Base-by-base conservation (phyloP, 2,797 vertebrate species). In the Alfaro cultratus region DNA sequence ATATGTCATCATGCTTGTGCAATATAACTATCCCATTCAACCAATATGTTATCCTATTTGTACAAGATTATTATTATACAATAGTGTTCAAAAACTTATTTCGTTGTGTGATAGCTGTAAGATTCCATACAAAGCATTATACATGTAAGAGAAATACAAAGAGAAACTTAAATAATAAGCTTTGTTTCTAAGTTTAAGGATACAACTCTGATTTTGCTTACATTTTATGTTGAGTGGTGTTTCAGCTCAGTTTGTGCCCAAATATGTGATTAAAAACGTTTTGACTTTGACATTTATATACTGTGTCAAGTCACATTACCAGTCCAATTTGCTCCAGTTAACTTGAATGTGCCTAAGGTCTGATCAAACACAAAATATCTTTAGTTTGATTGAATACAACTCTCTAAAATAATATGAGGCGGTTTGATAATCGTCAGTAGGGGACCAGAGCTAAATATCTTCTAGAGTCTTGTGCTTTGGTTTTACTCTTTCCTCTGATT, bases 391-490 rank as follows among this genome's bases (percentile, higher is more conserved):
- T 70, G 11, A 83, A 72, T 81, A 67, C 71, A 85, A 74, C 73
- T 36, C 51, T 85, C 86, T 82, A 83, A 91, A 53, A 80, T 57
- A 80, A 89, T 86, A 86, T 60, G 49, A 62, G 55, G 75, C 80
- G 55, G 77, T 83, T 84, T 78, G 78, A 85, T 83, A 84, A 83
- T 86, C 67, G 74, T 82, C 85, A 82, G 75, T 31, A 62, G 74
- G 67, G 85, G 78, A 89, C 85, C 77, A 81, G 87, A 85, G 83
- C 87, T 72, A 88, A 82, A 87, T 82, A 83, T 81, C 75, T 89
- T 70, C 73, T 74, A n/a, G 82, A 85, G 75, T 89, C 79, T 87
- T 82, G 77, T 85, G 51, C 83, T 77, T 80, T 76, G 62, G 76
- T 83, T 82, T 47, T 78, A 88, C 85, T 90, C 87, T 87, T 81